phyloP scores from a whole-genome alignment of 2,113 vertebrate species.

The Microcebus murinus region DNA sequence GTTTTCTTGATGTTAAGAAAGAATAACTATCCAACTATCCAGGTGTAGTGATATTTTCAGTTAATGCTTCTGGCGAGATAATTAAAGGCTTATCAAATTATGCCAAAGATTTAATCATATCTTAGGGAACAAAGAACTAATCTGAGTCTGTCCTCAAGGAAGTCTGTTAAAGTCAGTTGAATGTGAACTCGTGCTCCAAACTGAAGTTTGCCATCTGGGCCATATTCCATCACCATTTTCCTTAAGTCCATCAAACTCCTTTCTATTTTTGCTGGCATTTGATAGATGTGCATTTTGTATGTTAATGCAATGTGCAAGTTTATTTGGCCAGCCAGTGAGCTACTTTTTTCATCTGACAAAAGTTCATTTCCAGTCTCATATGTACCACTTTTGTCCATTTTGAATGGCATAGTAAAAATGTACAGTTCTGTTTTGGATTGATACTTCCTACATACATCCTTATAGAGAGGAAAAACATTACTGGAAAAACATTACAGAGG shows the following conservation, averaged over 20 bases:
- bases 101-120: constrained; percentile 63
- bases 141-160: constrained; percentile 42
- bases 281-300: not conserved
- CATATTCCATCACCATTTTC: not conserved
- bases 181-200: not conserved
- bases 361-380: not conserved
- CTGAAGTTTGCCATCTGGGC: not conserved
- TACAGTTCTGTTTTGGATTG: not conserved
- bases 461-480: not conserved
- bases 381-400: not conserved
- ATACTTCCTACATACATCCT: not conserved
- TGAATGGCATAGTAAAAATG: not conserved
- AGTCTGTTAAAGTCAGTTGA: constrained; percentile 47
- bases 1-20: constrained; percentile 44
- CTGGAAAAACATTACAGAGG: not conserved
- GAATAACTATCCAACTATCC: constrained; percentile 51
- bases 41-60: constrained; percentile 69
- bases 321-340: not conserved
- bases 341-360: not conserved
- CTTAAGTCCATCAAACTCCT: not conserved
- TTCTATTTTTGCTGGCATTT: not conserved
- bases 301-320: not conserved
- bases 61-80: constrained; percentile 56
- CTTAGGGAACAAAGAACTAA: constrained; percentile 47
- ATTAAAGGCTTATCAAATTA: constrained; percentile 55